Percentiles rank a stretch among this genome's conserved stretches.
Evolutionary conservation across 35 echinoderm and acorn worm genomes (phyloP).

Genomic region (Heliocidaris erythrogramma): DNA sequence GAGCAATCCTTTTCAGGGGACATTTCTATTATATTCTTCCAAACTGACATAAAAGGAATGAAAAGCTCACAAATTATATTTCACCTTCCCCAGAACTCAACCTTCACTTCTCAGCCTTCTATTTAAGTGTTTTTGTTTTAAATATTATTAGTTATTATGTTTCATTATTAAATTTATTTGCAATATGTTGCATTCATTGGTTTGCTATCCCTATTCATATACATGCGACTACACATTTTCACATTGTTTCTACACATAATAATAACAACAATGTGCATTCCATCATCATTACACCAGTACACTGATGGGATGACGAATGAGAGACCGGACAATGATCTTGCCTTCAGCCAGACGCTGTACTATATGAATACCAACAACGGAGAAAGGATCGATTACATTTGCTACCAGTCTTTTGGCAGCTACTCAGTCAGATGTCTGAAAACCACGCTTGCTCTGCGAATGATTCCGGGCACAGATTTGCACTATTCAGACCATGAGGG

Average conservation of each 20-base stretch:
- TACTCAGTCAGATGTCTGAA: not conserved
- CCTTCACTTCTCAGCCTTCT: too few species aligned
- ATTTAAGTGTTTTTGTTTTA: too few species aligned
- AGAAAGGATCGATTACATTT: constrained; percentile 42
- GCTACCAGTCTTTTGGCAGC: not conserved
- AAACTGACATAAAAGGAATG: too few species aligned
- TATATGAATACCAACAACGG: constrained; percentile 16
- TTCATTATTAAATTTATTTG: too few species aligned
- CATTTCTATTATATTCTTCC: too few species aligned
- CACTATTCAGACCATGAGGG: constrained; percentile 28
- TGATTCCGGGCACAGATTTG: not conserved
- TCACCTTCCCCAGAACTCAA: too few species aligned
- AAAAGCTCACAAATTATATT: too few species aligned
- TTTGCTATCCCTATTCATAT: too few species aligned
- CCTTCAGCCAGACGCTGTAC: not conserved
- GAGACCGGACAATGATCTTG: not conserved
- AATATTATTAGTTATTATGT: too few species aligned
- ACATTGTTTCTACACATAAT: not conserved
- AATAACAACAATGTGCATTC: not conserved
- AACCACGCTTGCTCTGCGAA: not conserved
- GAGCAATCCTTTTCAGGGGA: too few species aligned
- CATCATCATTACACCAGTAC: not conserved
- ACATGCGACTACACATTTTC: not conserved
- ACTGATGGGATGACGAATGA: constrained; percentile 8
- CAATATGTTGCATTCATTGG: too few species aligned